Evolutionary conservation across 2,113 vertebrate species (phyloP).

Genomic region (Anas platyrhynchos): DNA sequence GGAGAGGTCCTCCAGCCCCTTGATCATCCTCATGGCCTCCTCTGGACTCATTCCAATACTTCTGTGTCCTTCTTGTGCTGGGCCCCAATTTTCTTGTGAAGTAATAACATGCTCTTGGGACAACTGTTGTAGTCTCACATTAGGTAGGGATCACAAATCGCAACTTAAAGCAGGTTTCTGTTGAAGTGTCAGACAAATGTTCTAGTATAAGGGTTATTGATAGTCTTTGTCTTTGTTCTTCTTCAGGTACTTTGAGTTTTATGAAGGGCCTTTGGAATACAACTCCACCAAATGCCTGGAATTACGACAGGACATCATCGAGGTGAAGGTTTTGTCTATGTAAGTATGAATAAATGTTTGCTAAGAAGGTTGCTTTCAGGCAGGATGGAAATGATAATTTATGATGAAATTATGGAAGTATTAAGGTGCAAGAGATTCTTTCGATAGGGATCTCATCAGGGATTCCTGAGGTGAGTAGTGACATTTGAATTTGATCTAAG

Average conservation of each 20-base stretch:
- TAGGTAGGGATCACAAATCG: not conserved
- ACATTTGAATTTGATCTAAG: not conserved
- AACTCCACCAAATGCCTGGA: slow-evolving; percentile 95
- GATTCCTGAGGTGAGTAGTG: not conserved
- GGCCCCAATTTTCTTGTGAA: not conserved
- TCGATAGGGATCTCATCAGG: not conserved
- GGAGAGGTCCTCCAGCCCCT: too few species aligned
- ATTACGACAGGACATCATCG: slow-evolving; percentile 91
- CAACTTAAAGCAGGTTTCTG: not conserved
- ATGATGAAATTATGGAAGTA: not conserved
- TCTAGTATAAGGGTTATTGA: not conserved
- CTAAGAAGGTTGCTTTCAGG: not conserved
- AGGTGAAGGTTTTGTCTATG: slow-evolving; percentile 96
- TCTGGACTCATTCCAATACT: too few species aligned
- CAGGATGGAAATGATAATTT: not conserved
- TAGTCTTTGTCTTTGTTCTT: not conserved
- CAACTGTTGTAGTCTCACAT: not conserved
- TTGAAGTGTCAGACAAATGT: not conserved
- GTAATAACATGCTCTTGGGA: not conserved
- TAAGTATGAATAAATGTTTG: slow-evolving; percentile 78
- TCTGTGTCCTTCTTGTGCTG: too few species aligned
- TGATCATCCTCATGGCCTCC: too few species aligned
- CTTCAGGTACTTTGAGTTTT: slow-evolving; percentile 93
- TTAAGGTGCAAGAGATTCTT: not conserved
- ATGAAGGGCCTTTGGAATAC: slow-evolving; percentile 89